A percentile compares a stretch with the other conserved stretches of the same genome.
Conservation (phyloP, 1,140 invertebrate species). For the Anagrus nilaparvatae region DNA sequence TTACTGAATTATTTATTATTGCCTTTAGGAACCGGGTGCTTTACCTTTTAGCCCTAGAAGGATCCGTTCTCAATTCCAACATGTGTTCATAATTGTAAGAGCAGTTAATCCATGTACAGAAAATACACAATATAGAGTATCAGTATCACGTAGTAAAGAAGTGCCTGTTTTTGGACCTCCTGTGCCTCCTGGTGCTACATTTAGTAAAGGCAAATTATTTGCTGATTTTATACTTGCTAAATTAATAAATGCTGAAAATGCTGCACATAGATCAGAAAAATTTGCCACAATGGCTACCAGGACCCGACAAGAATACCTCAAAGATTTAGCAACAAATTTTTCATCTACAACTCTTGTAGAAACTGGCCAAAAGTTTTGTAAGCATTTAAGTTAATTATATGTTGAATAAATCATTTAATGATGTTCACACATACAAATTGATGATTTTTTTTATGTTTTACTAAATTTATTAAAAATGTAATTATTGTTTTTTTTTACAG, state of each 20-base stretch:
- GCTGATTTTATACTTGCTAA: slow-evolving; percentile 90
- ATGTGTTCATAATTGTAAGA: slow-evolving; percentile 92
- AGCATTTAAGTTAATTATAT: slow-evolving; percentile 34
- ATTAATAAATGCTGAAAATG: slow-evolving; percentile 97
- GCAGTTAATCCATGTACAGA: slow-evolving; percentile 86
- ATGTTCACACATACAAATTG: slow-evolving; percentile 3
- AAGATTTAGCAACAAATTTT: slow-evolving; percentile 81
- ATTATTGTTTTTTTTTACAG: slow-evolving; percentile 31
- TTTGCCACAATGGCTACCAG: slow-evolving; percentile 95
- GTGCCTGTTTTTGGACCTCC: slow-evolving; percentile 93
- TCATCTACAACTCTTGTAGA: slow-evolving; percentile 72
- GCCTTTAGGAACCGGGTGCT: slow-evolving; percentile 70
- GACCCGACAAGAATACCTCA: slow-evolving; percentile 91
- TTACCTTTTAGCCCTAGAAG: slow-evolving; percentile 85
- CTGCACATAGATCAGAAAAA: slow-evolving; percentile 90
- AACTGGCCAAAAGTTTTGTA: slow-evolving; percentile 82
- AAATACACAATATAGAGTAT: slow-evolving; percentile 80
- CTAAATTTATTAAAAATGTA: background rate
- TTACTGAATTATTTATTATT: background rate
- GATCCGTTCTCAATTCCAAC: slow-evolving; percentile 93
- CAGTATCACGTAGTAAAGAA: slow-evolving; percentile 89
- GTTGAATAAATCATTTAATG: background rate
- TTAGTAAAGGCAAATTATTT: slow-evolving; percentile 81
- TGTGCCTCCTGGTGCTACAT: slow-evolving; percentile 72
- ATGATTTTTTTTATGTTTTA: slow-evolving; percentile 2